Conservation (phyloP, 2,113 vertebrate species). For the Sylvietta virens region DNA sequence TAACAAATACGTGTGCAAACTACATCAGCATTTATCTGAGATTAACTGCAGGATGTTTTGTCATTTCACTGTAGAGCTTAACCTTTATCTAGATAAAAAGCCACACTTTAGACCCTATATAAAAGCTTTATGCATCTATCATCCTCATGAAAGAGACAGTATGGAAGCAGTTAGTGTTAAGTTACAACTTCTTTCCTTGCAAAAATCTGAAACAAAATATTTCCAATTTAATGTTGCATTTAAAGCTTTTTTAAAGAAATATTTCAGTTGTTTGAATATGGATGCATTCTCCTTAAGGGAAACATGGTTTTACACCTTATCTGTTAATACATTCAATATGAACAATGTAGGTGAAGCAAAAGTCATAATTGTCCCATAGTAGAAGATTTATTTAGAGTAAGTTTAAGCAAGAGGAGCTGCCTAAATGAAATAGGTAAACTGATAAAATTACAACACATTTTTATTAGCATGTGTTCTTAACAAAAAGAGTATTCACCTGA, state of each 20-base stretch:
- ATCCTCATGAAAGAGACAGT: conserved; percentile 21
- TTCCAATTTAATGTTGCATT: conserved; percentile 24
- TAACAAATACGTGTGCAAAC: conserved; percentile 16
- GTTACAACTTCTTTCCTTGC: conserved; percentile 1
- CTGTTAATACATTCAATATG: conserved; percentile 80
- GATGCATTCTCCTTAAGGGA: conserved; percentile 67
- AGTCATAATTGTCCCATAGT: conserved; percentile 46
- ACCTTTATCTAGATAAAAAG: conserved; percentile 38
- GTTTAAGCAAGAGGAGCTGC: conserved; percentile 50
- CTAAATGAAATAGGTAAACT: conserved; percentile 58
- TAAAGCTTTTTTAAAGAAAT: conserved; percentile 52
- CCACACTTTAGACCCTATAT: conserved; percentile 11
- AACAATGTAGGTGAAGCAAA: conserved; percentile 73
- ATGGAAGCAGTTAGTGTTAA: conserved; percentile 49
- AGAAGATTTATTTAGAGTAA: conserved; percentile 58
- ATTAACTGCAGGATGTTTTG: conserved; percentile 44
- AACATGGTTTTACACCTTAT: conserved; percentile 70
- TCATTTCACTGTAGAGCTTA: conserved; percentile 2
- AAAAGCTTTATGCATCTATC: conserved; percentile 19
- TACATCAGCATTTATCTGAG: conserved; percentile 16
- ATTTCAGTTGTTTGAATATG: conserved; percentile 50
- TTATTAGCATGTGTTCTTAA: conserved; percentile 60
- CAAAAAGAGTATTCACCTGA: conserved; percentile 78
- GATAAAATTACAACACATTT: conserved; percentile 56
- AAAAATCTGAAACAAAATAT: not conserved